Base-by-base conservation (phyloP, 2,113 vertebrate genomes). In the Lasiurus cinereus region DNA sequence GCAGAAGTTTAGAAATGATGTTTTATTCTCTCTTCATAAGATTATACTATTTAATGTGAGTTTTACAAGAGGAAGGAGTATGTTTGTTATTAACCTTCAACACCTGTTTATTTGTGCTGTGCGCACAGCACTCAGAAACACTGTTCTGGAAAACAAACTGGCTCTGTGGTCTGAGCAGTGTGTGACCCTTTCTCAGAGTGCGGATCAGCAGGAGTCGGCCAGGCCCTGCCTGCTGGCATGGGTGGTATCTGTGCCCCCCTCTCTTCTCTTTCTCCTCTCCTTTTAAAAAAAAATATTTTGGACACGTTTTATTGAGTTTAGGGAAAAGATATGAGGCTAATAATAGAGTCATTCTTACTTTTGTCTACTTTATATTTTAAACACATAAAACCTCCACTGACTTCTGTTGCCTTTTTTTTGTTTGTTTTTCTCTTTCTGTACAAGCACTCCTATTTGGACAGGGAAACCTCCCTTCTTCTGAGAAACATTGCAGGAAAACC, bases 391-490 rank as follows among this genome's bases (percentile, higher is more conserved):
- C 67, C 89, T 98, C 97, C 98, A 98, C 98, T 99, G 98, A 99
- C 97, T 98, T 98, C 97, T 98, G 97, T 95, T 99, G 98, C 99
- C 95, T 98, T 99, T 98, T 98, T 98, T 92, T 91, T 88, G 98
- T 98, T 98, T 98, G 64, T 98, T 73, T 98, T 95, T 98, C 97
- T 98, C 97, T 98, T 98, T 98, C 98, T 98, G 97, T 96, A 98
- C 98, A 99, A 99, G 99, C 99, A 99, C 98, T 99, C 99, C 98
- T 99, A 99, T 99, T 98, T 99, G 99, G 99, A 99, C 99, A 99
- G 99, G 99, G 99, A 99, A 99, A 99, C 99, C 98, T 99, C 99
- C 98, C 99, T 99, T 95, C 99, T 99, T 99, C 98, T 99, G 99
- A 99, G 99, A 99, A 99, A 99, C 99, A 99, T 99, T 99, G 99